phyloP scores from a whole-genome alignment of 2,888 invertebrate genomes.

The Drosophila colorata region DNA sequence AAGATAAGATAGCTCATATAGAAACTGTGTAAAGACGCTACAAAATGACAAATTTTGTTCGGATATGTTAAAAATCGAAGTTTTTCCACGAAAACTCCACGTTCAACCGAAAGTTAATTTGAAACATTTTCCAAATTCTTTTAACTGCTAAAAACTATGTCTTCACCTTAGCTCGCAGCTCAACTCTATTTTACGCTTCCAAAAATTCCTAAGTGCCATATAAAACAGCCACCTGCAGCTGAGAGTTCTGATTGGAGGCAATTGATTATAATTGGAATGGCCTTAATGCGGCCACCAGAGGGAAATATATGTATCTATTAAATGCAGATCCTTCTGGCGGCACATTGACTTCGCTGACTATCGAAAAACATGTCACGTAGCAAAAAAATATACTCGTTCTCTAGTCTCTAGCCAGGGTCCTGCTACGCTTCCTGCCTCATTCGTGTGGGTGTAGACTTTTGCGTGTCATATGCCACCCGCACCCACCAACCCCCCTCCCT shows the following conservation, averaged over 20 bases:
- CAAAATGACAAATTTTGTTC: no score
- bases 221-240: slow-evolving; percentile 1
- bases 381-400: slow-evolving; percentile 57
- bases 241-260: slow-evolving; percentile 60
- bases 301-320: slow-evolving; percentile 6
- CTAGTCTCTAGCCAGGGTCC: slow-evolving; percentile 28
- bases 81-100: no score
- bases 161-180: no score
- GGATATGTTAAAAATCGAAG: no score
- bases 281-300: slow-evolving; percentile 52
- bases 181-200: no score
- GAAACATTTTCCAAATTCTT: no score
- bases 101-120: no score
- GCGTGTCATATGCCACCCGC: slow-evolving; percentile 18
- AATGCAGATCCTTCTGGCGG: slow-evolving; percentile 29
- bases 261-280: slow-evolving; percentile 79
- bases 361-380: slow-evolving; percentile 75
- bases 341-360: slow-evolving; percentile 66
- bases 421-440: slow-evolving; percentile 1
- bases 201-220: not conserved
- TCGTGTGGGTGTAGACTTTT: not conserved
- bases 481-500: not conserved
- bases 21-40: no score
- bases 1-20: no score
- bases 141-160: not conserved